phyloP scores from a whole-genome alignment of 2,113 vertebrate species.

The Brienomyrus longianalis region DNA sequence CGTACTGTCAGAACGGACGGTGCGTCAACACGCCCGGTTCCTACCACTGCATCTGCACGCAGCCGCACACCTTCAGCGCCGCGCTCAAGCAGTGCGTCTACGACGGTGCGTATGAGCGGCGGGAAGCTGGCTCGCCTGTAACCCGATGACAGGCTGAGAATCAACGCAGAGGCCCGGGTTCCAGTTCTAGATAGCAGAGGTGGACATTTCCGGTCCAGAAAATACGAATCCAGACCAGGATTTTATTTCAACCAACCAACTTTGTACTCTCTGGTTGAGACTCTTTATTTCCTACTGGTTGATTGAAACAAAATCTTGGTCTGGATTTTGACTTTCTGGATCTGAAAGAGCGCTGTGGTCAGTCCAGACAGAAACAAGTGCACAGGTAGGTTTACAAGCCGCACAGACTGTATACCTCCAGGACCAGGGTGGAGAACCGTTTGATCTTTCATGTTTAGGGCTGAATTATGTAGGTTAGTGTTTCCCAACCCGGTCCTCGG shows the following conservation, averaged over 20 bases:
- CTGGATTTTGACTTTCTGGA: not conserved
- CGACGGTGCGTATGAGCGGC: slow-evolving; percentile 66
- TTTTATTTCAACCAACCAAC: not conserved
- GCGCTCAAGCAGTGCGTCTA: slow-evolving; percentile 73
- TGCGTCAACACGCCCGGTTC: slow-evolving; percentile 81
- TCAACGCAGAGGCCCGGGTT: not conserved
- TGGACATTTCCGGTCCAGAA: not conserved
- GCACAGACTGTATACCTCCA: not conserved
- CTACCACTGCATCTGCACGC: slow-evolving; percentile 78
- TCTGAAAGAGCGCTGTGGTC: not conserved
- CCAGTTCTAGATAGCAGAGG: not conserved
- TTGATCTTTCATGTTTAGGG: not conserved
- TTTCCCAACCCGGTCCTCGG: not conserved
- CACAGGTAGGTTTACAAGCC: not conserved
- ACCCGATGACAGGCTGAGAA: not conserved
- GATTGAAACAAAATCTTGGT: not conserved
- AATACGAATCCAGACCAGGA: not conserved
- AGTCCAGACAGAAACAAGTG: not conserved
- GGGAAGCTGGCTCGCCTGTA: slow-evolving; percentile 30
- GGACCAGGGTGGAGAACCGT: not conserved
- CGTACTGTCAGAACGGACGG: slow-evolving; percentile 77
- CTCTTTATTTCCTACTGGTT: not conserved
- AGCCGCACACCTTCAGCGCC: slow-evolving; percentile 73
- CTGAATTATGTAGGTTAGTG: not conserved
- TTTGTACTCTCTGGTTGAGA: not conserved